Percentiles rank a stretch among this genome's conserved stretches.
Conservation (phyloP, 2,113 vertebrate genomes). For the Pipra filicauda region DNA sequence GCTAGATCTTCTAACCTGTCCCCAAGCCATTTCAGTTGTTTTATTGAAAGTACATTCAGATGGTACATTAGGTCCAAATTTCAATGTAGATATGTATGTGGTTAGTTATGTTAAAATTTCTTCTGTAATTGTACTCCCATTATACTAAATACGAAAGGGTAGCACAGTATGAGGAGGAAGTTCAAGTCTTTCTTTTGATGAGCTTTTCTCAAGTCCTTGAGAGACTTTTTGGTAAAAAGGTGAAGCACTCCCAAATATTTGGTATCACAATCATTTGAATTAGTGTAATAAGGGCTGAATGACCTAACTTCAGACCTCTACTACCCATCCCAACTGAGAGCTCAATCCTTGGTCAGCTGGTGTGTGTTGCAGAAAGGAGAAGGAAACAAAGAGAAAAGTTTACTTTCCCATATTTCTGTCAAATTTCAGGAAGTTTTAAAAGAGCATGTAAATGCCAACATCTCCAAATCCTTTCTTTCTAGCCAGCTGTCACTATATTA, state of each 20-base stretch:
- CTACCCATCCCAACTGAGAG: rapidly evolving
- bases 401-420: not conserved
- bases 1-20: not conserved
- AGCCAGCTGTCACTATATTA: not conserved
- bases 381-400: not conserved
- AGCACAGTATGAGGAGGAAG: not conserved
- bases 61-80: not conserved
- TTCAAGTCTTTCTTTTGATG: not conserved
- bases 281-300: not conserved
- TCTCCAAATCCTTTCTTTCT: not conserved
- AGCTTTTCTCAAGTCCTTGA: not conserved
- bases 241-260: not conserved
- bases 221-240: not conserved
- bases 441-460: not conserved
- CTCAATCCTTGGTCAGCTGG: not conserved
- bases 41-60: not conserved
- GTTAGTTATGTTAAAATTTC: not conserved
- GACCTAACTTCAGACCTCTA: not conserved
- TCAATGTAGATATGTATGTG: not conserved
- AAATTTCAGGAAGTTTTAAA: not conserved
- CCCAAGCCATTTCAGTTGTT: not conserved
- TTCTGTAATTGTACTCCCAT: not conserved
- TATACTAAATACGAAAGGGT: not conserved
- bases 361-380: not conserved
- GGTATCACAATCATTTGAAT: not conserved